Conservation (phyloP, 1,140 invertebrate species). For the Drosophila bifasciata region DNA sequence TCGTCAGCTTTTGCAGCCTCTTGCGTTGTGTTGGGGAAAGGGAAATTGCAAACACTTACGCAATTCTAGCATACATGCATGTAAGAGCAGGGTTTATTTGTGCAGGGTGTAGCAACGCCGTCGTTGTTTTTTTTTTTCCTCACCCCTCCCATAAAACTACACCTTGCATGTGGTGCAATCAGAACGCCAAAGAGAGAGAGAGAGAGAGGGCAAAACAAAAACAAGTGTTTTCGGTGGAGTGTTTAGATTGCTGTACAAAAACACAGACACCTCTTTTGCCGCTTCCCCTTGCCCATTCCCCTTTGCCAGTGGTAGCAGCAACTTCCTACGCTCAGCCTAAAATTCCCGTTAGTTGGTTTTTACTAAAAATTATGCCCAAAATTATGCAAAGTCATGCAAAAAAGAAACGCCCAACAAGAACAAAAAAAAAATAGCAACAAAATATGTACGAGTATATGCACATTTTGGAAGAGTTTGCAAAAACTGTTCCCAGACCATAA, state of each 20-base stretch:
- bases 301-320: too few species aligned
- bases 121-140: too few species aligned
- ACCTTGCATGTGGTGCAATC: too few species aligned
- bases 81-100: too few species aligned
- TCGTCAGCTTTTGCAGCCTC: not conserved
- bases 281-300: too few species aligned
- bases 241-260: conserved; percentile 7
- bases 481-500: conserved; percentile 47
- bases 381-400: conserved; percentile 70
- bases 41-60: conserved; percentile 17
- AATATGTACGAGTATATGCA: not conserved
- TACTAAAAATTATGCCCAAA: conserved; percentile 49
- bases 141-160: too few species aligned
- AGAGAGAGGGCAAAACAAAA: too few species aligned
- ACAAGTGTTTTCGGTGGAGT: too few species aligned
- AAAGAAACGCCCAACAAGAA: conserved; percentile 9
- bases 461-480: conserved; percentile 47
- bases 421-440: conserved; percentile 15
- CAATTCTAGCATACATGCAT: not conserved
- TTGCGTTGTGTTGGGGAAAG: not conserved
- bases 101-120: too few species aligned
- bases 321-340: conserved; percentile 1
- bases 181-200: too few species aligned
- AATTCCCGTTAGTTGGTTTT: conserved; percentile 30
- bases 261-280: not conserved